Conservation (phyloP, 2,888 invertebrate species). For the Chalcosyrphus nemorum region DNA sequence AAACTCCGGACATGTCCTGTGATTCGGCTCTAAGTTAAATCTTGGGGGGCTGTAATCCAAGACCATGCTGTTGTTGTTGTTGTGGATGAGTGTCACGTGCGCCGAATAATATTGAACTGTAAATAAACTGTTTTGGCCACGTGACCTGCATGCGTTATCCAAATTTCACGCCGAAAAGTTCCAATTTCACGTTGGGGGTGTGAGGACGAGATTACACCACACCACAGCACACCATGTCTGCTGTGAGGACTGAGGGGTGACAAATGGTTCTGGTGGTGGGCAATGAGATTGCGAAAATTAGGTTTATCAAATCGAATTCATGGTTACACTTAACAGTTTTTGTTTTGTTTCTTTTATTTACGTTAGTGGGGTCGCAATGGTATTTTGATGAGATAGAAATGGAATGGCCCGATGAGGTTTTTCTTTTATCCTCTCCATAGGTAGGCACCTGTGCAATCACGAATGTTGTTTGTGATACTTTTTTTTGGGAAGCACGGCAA, state of each 20-base stretch:
- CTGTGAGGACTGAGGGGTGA: slow-evolving; percentile 44
- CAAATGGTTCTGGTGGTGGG: slow-evolving; percentile 61
- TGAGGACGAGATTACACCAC: slow-evolving; percentile 46
- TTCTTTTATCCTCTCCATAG: no score
- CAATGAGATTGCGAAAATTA: slow-evolving; percentile 65
- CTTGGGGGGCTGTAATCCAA: slow-evolving; percentile 48
- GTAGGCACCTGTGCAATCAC: no score
- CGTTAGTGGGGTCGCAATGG: background rate
- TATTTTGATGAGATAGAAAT: background rate
- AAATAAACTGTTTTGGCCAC: slow-evolving; percentile 75
- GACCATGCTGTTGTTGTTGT: slow-evolving; percentile 45
- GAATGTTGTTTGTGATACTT: no score
- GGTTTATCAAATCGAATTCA: slow-evolving; percentile 70
- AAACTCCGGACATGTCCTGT: background rate
- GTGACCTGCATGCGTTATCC: slow-evolving; percentile 75
- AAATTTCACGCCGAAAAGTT: slow-evolving; percentile 69
- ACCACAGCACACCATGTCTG: background rate
- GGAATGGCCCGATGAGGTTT: no score
- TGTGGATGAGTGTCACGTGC: slow-evolving; percentile 74
- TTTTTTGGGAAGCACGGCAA: no score
- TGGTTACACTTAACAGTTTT: slow-evolving; percentile 65
- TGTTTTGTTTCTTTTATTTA: slow-evolving; percentile 35
- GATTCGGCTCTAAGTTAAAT: slow-evolving; percentile 41
- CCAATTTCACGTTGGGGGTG: slow-evolving; percentile 50
- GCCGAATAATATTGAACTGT: slow-evolving; percentile 75